Evolutionary conservation across 2,888 invertebrate genomes (phyloP).

Genomic region (Zaprionus lineosus): DNA sequence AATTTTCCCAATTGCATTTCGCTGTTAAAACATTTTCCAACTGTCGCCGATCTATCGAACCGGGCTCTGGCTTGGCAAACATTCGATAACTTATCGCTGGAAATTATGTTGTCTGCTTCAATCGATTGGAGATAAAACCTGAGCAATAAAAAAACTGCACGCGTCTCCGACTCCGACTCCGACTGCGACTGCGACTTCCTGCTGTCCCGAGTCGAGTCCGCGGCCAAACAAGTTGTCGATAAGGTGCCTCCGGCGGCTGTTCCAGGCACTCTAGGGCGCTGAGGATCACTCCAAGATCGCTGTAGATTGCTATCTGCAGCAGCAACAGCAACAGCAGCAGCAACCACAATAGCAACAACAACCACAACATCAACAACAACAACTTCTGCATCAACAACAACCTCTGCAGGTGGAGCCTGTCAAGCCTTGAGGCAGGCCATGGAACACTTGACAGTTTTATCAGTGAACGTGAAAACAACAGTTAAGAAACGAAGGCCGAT

Average conservation of each 20-base stretch:
- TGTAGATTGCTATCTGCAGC: conserved; percentile 46
- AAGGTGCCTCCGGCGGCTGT: not conserved
- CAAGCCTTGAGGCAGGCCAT: conserved; percentile 36
- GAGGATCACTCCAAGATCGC: conserved; percentile 29
- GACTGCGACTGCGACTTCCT: conserved; percentile 43
- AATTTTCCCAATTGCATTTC: too few species aligned
- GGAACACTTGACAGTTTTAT: conserved; percentile 48
- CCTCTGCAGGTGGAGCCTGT: conserved; percentile 47
- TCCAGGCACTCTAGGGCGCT: conserved; percentile 42
- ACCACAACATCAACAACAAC: too few species aligned
- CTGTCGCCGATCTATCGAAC: conserved; percentile 1
- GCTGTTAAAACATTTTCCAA: not conserved
- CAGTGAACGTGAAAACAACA: conserved; percentile 44
- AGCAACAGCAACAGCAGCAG: conserved; percentile 5
- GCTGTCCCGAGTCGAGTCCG: conserved; percentile 2
- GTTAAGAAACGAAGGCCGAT: not conserved
- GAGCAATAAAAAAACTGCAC: conserved; percentile 29
- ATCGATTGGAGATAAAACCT: conserved; percentile 53
- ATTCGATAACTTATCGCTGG: conserved; percentile 51
- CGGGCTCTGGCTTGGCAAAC: too few species aligned
- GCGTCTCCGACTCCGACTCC: conserved; percentile 37
- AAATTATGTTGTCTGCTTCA: conserved; percentile 70
- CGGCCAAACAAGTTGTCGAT: conserved; percentile 41
- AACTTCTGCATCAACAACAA: too few species aligned
- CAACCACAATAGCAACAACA: too few species aligned